phyloP scores from a whole-genome alignment of 2,888 invertebrate genomes.

The Tachina fera region DNA sequence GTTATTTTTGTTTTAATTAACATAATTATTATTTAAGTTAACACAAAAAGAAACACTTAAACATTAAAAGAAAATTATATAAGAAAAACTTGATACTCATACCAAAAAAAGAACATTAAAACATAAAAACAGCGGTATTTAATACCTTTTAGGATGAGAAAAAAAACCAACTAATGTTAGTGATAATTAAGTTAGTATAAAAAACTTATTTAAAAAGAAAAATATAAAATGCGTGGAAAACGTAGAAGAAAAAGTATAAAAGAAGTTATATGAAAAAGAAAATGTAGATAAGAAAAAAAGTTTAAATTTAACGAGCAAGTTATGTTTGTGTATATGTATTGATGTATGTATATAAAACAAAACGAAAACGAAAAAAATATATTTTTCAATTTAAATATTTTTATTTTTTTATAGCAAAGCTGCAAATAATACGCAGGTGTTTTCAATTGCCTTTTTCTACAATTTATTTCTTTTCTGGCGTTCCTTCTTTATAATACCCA shows the following conservation, averaged over 20 bases:
- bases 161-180: conserved; percentile 45
- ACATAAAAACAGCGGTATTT: conserved; percentile 43
- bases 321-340: background rate
- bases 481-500: background rate
- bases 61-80: background rate
- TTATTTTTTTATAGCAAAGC: conserved; percentile 10
- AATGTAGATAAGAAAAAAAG: background rate
- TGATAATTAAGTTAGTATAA: conserved; percentile 67
- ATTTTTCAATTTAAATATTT: conserved; percentile 20
- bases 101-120: conserved; percentile 12
- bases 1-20: background rate
- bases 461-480: conserved; percentile 35
- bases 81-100: background rate
- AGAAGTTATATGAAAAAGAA: background rate
- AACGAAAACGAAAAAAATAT: background rate
- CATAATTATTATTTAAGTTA: conserved; percentile 7
- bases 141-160: conserved; percentile 38
- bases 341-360: background rate
- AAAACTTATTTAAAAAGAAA: conserved; percentile 6
- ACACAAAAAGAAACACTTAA: background rate
- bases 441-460: conserved; percentile 55
- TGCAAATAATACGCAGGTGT: conserved; percentile 61
- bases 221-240: background rate
- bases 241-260: conserved; percentile 2
- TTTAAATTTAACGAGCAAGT: background rate